Evolutionary conservation across 2,888 invertebrate species (phyloP).

Genomic region (Drosophila longiperda): DNA sequence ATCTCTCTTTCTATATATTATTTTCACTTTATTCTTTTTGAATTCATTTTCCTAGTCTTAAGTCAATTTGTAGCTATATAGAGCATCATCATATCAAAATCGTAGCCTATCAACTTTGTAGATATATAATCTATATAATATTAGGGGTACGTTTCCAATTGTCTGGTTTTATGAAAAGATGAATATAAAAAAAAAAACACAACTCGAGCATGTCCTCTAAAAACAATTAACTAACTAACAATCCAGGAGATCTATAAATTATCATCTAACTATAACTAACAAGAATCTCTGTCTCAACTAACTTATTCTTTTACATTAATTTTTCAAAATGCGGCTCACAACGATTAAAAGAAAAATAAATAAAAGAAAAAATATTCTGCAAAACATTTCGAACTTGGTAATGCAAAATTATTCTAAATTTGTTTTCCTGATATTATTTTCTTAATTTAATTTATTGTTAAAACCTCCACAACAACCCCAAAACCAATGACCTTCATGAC

Average conservation of each 20-base stretch:
- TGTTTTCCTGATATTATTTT: conserved; percentile 15
- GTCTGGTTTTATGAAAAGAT: conserved; percentile 84
- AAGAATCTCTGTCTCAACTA: conserved; percentile 37
- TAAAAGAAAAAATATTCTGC: conserved; percentile 3
- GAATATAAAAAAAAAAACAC: not conserved
- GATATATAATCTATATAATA: conserved; percentile 33
- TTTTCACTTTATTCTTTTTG: conserved; percentile 17
- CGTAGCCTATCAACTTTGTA: conserved; percentile 39
- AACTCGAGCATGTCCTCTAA: conserved; percentile 83
- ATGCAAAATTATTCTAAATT: conserved; percentile 52
- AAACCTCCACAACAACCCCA: not conserved
- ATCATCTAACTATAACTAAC: conserved; percentile 35
- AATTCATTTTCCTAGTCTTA: conserved; percentile 33
- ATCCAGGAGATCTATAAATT: conserved; percentile 8
- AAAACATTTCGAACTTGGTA: conserved; percentile 64
- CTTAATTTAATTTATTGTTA: conserved; percentile 22
- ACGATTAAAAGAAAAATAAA: conserved; percentile 15
- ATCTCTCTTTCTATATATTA: conserved; percentile 20
- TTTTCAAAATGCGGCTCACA: conserved; percentile 60
- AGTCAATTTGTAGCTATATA: conserved; percentile 37
- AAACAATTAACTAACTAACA: conserved; percentile 30
- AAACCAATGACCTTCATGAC: conserved; percentile 10
- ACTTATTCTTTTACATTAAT: conserved; percentile 50
- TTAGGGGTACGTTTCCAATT: conserved; percentile 68
- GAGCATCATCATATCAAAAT: conserved; percentile 16